Evolutionary conservation across 2,888 invertebrate species (phyloP).

Genomic region (Lumbricus terrestris): DNA sequence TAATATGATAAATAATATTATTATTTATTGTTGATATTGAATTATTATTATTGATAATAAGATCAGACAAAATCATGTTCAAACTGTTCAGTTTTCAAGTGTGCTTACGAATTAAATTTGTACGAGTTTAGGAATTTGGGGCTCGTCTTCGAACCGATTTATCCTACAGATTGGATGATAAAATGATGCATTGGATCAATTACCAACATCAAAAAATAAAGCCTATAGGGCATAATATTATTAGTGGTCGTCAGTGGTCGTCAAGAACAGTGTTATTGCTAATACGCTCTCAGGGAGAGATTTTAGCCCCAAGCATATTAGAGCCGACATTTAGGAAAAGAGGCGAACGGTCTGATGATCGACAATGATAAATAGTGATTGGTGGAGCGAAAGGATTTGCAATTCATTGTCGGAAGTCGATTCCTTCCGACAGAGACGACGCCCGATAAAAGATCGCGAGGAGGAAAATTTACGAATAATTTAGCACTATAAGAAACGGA

Average conservation of each 20-base stretch:
- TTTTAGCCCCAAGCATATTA: no score
- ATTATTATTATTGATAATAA: no score
- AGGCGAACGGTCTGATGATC: not conserved
- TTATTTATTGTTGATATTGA: no score
- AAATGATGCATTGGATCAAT: not conserved
- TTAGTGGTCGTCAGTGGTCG: not conserved
- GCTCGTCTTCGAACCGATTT: not conserved
- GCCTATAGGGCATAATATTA: no score
- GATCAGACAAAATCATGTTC: not conserved
- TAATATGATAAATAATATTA: no score
- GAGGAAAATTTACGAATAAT: not conserved
- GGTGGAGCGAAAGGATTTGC: not conserved
- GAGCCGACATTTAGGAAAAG: not conserved
- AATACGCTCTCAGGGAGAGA: not conserved
- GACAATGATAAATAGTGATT: not conserved
- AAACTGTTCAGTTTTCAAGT: not conserved
- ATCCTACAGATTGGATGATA: not conserved
- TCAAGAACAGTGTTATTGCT: not conserved
- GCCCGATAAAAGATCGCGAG: not conserved
- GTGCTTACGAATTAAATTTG: no score
- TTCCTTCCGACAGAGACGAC: no score
- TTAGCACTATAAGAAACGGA: not conserved
- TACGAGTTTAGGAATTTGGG: not conserved
- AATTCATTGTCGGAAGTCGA: not conserved
- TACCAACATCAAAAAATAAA: not conserved